Evolutionary conservation across 2,797 vertebrate genomes (phyloP), one percentile per base, ranked within the genome.

Genomic region (Masticophis lateralis): DNA sequence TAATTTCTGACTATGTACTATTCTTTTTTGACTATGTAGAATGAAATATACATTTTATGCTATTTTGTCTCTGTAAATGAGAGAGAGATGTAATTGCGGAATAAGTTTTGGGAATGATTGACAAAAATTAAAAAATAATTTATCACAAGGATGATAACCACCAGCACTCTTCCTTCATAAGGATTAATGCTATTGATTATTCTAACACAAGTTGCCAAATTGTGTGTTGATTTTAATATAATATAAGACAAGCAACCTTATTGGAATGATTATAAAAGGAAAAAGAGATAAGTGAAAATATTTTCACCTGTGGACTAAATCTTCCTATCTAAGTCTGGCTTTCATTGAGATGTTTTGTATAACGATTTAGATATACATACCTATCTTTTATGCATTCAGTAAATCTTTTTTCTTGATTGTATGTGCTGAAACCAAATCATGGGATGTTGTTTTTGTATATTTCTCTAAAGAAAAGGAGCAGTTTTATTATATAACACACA

Each of bases 1-100:
- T 91, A 95, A 96, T 96, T 94, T 95, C 96, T 92, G 95, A 79
- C 95, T 90, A 59, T 92, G 91, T 94, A 66, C 66, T 86, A 87
- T 94, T 94, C 27, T 94, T 93, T 87, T 94, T 86, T 95, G 86
- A 94, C 74, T 92, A 94, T 94, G 74, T 88, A 37, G 0, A 1
- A 91, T 92, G 90, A 91, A 92, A 86, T 86, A 74, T 92, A 94
- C 10, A 69, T 60, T 91, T 86, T 56, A 74, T 47, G 16, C 2
- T 14, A 43, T 18, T 86, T 56, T 56, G 43, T 69, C 51, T 63
- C 6, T 37, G 55, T 53, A 79, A 86, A n/a, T 51, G 37, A 87
- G 12, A 27, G 59, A 63, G 86, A 56, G n/a, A 87, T 37, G 28
- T 18, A 86, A 66, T 37, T 87, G 20, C 18, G 14, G 47, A 59